Evolutionary conservation across 2,113 vertebrate genomes (phyloP).

Genomic region (Xenus cinereus): DNA sequence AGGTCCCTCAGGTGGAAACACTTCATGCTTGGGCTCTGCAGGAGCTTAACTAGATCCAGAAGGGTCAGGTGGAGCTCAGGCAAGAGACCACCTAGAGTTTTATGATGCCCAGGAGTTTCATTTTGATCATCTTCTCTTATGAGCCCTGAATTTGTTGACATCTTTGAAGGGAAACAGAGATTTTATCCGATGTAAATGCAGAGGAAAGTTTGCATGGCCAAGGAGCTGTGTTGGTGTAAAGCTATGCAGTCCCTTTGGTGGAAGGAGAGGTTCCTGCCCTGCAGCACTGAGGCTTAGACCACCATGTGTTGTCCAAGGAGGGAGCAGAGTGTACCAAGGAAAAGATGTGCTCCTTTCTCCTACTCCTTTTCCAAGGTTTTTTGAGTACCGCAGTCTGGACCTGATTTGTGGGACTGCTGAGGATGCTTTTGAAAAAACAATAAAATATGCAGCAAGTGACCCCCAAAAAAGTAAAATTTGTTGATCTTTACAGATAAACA

Average conservation of each 20-base stretch:
- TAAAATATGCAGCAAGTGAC: background rate
- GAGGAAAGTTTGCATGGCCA: background rate
- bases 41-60: background rate
- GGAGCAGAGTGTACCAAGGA: background rate
- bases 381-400: background rate
- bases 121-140: background rate
- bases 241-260: background rate
- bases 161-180: background rate
- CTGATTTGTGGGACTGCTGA: background rate
- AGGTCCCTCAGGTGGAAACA: background rate
- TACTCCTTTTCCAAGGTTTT: background rate
- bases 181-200: background rate
- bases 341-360: background rate
- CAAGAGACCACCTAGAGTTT: background rate
- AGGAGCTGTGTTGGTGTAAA: background rate
- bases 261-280: background rate
- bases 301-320: accelerated
- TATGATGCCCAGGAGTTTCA: background rate
- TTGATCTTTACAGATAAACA: background rate
- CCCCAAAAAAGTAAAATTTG: background rate
- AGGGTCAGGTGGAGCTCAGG: background rate
- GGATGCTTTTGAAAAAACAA: background rate
- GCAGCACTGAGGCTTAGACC: background rate
- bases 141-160: background rate
- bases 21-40: background rate